Percentiles rank a stretch among this genome's conserved stretches.
Evolutionary conservation across 1,140 invertebrate genomes (phyloP).

Genomic region (Drosophila rufa): DNA sequence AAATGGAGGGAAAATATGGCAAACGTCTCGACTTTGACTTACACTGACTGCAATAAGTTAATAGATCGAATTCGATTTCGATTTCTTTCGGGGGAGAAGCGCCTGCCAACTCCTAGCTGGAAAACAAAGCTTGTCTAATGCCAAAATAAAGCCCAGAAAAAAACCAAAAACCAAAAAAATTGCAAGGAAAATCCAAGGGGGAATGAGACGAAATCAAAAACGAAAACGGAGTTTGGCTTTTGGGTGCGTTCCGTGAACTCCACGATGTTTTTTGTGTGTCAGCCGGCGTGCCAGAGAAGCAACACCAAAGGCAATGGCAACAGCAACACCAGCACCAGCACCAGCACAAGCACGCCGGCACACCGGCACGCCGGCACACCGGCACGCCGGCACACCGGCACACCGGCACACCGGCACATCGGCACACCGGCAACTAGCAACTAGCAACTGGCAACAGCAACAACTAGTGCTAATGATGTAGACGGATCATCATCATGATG

Average conservation of each 20-base stretch:
- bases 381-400: constrained; percentile 21
- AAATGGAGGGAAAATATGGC: constrained; percentile 44
- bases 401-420: constrained; percentile 19
- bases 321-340: constrained; percentile 17
- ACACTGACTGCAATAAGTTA: constrained; percentile 81
- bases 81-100: constrained; percentile 67
- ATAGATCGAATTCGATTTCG: constrained; percentile 75
- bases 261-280: constrained; percentile 83
- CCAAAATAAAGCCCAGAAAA: constrained; percentile 22
- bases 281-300: constrained; percentile 67
- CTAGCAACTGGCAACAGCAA: constrained; percentile 27
- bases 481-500: constrained; percentile 59
- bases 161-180: constrained; percentile 4
- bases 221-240: constrained; percentile 78
- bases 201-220: constrained; percentile 8
- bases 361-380: constrained; percentile 17
- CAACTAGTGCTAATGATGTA: constrained; percentile 76
- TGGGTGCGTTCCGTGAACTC: constrained; percentile 85
- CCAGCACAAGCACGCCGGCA: constrained; percentile 2
- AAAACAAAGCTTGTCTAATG: constrained; percentile 70
- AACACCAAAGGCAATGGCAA: constrained; percentile 45
- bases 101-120: constrained; percentile 40
- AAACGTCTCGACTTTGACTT: constrained; percentile 66
- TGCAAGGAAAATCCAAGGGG: neutral
- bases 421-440: constrained; percentile 20